A percentile compares a stretch with the other conserved stretches of the same genome.
Conservation (phyloP, 2,888 invertebrate genomes). For the Lasius fuliginosus region DNA sequence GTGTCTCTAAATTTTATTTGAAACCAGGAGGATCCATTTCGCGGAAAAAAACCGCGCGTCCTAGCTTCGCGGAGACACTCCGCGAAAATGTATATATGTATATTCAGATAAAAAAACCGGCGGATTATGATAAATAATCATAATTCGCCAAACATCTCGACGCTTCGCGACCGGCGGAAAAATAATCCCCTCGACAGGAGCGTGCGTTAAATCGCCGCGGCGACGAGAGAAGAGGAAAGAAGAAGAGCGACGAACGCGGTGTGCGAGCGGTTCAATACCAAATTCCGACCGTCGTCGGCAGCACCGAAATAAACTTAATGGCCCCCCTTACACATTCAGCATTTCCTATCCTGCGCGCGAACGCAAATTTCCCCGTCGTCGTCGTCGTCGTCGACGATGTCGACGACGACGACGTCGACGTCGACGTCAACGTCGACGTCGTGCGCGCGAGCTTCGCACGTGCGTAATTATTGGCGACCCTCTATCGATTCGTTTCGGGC, state of each 20-base stretch:
- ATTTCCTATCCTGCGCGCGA: slow-evolving; percentile 22
- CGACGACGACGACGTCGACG: neutral
- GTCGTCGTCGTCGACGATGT: neutral
- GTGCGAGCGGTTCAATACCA: slow-evolving; percentile 44
- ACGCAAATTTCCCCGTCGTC: slow-evolving; percentile 13
- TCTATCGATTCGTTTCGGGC: slow-evolving; percentile 64
- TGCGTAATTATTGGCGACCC: slow-evolving; percentile 72
- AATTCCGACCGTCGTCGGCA: slow-evolving; percentile 45
- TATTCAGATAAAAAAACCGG: too few species aligned
- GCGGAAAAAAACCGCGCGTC: too few species aligned
- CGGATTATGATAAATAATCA: too few species aligned
- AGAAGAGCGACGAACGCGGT: slow-evolving; percentile 6
- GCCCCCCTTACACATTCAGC: slow-evolving; percentile 12
- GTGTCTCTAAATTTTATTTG: too few species aligned
- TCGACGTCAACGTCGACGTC: neutral
- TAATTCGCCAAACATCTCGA: slow-evolving; percentile 42
- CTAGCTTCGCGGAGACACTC: too few species aligned
- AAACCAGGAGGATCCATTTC: too few species aligned
- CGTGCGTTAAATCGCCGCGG: neutral
- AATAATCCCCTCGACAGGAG: slow-evolving; percentile 19
- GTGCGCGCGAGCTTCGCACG: slow-evolving; percentile 56
- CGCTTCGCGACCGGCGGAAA: slow-evolving; percentile 25
- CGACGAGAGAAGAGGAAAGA: neutral
- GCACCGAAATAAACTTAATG: slow-evolving; percentile 50
- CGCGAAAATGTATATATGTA: too few species aligned